Evolutionary conservation across 1,140 invertebrate genomes (phyloP).

Genomic region (Linepithema humile): DNA sequence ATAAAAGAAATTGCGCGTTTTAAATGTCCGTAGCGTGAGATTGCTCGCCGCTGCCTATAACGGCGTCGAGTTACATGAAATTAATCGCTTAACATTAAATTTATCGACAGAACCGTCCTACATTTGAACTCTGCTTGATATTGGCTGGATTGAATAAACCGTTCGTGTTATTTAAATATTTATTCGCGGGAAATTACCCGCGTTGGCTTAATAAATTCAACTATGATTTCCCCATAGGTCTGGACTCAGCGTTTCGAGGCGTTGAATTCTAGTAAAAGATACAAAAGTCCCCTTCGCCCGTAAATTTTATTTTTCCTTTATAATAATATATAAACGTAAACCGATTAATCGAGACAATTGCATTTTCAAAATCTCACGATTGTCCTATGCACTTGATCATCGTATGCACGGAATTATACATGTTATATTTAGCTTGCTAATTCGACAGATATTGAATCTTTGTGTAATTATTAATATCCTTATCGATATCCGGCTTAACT

Average conservation of each 20-base stretch:
- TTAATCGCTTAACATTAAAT: conserved; percentile 48
- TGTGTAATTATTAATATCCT: background rate
- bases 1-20: background rate
- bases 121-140: conserved; percentile 22
- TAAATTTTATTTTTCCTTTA: background rate
- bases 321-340: background rate
- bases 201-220: conserved; percentile 37
- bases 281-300: background rate
- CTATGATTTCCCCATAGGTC: conserved; percentile 20
- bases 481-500: background rate
- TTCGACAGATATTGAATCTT: background rate
- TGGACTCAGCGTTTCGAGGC: background rate
- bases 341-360: background rate
- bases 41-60: background rate
- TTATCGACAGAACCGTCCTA: conserved; percentile 26
- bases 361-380: background rate
- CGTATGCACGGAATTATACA: background rate
- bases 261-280: background rate
- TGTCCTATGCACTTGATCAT: background rate
- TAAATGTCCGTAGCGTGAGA: conserved; percentile 16
- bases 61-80: conserved; percentile 10
- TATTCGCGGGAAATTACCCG: conserved; percentile 46
- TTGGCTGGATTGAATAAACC: conserved; percentile 40
- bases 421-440: background rate
- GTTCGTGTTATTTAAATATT: conserved; percentile 49